These are phyloP conservation scores for Hydropsyche betteni DNA, from an alignment of 2,888 invertebrate genomes.

Conservation along the genomic window DNA sequence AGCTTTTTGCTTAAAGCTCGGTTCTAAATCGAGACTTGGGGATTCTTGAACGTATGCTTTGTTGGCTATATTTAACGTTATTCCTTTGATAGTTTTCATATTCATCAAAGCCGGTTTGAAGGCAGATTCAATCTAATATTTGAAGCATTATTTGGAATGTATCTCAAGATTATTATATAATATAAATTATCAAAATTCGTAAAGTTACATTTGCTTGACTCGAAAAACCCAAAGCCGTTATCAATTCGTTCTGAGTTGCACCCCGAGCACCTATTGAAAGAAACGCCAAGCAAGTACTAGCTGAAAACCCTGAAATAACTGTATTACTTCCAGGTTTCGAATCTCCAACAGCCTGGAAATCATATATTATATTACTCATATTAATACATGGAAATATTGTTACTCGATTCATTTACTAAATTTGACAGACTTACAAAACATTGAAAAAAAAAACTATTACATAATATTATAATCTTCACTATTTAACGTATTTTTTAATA, in stretches of 20 bases:
- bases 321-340: background rate
- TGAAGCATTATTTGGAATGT: background rate
- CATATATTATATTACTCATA: too few species aligned
- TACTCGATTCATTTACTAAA: too few species aligned
- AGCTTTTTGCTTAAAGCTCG: conserved; percentile 67
- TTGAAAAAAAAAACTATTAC: too few species aligned
- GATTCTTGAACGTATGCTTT: conserved; percentile 72
- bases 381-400: too few species aligned
- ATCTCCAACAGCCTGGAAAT: background rate
- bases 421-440: too few species aligned
- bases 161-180: background rate
- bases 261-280: conserved; percentile 59
- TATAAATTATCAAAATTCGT: background rate
- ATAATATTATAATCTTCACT: too few species aligned
- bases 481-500: too few species aligned
- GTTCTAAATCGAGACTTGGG: conserved; percentile 61
- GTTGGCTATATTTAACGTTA: conserved; percentile 75
- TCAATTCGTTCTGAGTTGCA: conserved; percentile 59
- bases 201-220: conserved; percentile 56
- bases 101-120: conserved; percentile 36
- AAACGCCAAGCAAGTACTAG: conserved; percentile 60
- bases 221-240: conserved; percentile 57
- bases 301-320: conserved; percentile 56
- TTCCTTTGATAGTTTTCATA: conserved; percentile 58
- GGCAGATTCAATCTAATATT: conserved; percentile 41